Evolutionary conservation across 2,888 invertebrate genomes (phyloP).

Genomic region (Apotomis turbidana): DNA sequence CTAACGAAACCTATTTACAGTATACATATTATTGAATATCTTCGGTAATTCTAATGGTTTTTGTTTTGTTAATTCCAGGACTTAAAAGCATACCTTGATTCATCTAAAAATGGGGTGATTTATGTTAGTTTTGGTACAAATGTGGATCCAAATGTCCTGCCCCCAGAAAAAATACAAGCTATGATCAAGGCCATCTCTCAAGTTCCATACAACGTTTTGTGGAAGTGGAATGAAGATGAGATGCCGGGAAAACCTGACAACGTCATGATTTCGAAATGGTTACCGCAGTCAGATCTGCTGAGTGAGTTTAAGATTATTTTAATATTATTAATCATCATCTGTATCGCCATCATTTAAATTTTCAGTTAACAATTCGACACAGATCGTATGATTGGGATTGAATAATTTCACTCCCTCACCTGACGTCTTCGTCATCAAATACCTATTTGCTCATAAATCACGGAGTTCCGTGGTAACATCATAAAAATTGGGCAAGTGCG

Average conservation of each 20-base stretch:
- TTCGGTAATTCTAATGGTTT: too few relatives aligned
- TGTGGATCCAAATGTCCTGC: not conserved
- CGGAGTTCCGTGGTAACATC: too few relatives aligned
- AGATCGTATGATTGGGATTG: too few relatives aligned
- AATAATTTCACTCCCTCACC: too few relatives aligned
- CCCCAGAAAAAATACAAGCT: not conserved
- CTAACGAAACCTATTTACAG: too few relatives aligned
- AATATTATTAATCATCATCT: too few relatives aligned
- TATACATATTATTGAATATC: too few relatives aligned
- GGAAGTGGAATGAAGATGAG: not conserved
- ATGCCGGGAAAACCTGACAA: not conserved
- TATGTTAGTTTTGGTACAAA: not conserved
- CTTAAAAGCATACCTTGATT: not conserved
- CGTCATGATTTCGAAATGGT: not conserved
- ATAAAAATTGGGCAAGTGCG: too few relatives aligned
- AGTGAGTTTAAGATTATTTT: not conserved
- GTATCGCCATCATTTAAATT: too few relatives aligned
- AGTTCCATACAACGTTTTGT: not conserved
- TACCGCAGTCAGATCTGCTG: not conserved
- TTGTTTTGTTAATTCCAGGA: not conserved
- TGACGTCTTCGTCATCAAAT: too few relatives aligned
- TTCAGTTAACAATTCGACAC: too few relatives aligned
- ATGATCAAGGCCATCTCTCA: not conserved
- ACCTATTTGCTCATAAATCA: too few relatives aligned
- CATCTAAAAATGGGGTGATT: not conserved